Percentiles rank a stretch among this genome's conserved stretches.
phyloP scores from a whole-genome alignment of 30 jellyfish, hydroid and myxozoan genomes.

The Phacellophora camtschatica region DNA sequence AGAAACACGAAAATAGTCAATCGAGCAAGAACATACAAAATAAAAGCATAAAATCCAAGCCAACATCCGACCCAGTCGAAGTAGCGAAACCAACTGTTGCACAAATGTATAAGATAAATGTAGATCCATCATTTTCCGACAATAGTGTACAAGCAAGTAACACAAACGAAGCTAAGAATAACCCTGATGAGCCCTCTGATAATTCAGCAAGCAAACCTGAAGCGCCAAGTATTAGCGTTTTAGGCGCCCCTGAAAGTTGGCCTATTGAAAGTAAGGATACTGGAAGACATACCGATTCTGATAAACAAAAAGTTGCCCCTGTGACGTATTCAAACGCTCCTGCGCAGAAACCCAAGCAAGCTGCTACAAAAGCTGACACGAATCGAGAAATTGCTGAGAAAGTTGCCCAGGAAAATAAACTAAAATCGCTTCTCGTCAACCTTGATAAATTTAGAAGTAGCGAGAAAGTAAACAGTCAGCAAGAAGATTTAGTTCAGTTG shows the following conservation, averaged over 20 bases:
- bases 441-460: not conserved
- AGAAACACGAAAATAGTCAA: too few relatives aligned
- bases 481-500: not conserved
- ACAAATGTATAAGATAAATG: constrained; percentile 38
- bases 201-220: constrained; percentile 6
- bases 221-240: constrained; percentile 21
- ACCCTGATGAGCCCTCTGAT: not conserved
- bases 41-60: not conserved
- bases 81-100: constrained; percentile 14
- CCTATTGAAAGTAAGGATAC: constrained; percentile 48
- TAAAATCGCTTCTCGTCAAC: not conserved
- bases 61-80: constrained; percentile 1
- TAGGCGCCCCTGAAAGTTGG: constrained; percentile 90
- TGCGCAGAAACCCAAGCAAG: constrained; percentile 43
- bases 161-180: not conserved
- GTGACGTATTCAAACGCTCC: constrained; percentile 45
- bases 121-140: constrained; percentile 21
- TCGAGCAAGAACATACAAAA: not conserved
- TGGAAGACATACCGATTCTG: constrained; percentile 32
- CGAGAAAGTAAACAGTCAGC: not conserved
- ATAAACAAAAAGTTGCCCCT: constrained; percentile 30
- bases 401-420: not conserved
- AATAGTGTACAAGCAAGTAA: constrained; percentile 13
- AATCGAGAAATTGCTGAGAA: not conserved
- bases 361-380: not conserved